These are phyloP conservation scores for Meda fulgida DNA, from an alignment of 2,797 vertebrate genomes.

Conservation along the genomic window DNA sequence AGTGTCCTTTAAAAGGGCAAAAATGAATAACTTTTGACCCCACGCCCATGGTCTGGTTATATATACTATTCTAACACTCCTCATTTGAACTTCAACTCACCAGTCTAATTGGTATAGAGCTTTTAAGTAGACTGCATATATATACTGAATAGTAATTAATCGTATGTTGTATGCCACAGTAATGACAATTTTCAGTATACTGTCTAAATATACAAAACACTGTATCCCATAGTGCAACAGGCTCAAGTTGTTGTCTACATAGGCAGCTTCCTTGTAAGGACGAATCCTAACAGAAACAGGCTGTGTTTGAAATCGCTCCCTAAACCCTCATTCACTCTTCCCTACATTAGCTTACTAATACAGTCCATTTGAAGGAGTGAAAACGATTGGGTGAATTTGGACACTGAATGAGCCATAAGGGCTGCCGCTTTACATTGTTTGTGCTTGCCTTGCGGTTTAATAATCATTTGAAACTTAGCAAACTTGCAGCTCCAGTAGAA, in stretches of 20 bases:
- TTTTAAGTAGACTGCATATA: neutral
- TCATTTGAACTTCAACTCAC: neutral
- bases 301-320: too few relatives aligned
- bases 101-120: neutral
- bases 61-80: neutral
- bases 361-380: too few relatives aligned
- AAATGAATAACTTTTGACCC: neutral
- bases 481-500: too few relatives aligned
- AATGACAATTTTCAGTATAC: neutral
- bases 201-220: neutral
- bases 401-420: too few relatives aligned
- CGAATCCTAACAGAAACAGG: neutral
- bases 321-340: too few relatives aligned
- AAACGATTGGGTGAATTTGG: too few relatives aligned
- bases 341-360: too few relatives aligned
- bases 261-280: neutral
- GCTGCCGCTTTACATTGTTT: too few relatives aligned
- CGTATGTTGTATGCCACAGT: neutral
- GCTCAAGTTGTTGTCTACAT: neutral
- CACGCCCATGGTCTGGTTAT: neutral
- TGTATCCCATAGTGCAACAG: neutral
- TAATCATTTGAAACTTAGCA: too few relatives aligned
- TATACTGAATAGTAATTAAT: too few relatives aligned
- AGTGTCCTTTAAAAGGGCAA: constrained; percentile 9
- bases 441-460: too few relatives aligned